Evolutionary conservation across 2,888 invertebrate genomes (phyloP), one percentile per base, ranked within the genome.

Genomic region (Caenorhabditis virilis): DNA sequence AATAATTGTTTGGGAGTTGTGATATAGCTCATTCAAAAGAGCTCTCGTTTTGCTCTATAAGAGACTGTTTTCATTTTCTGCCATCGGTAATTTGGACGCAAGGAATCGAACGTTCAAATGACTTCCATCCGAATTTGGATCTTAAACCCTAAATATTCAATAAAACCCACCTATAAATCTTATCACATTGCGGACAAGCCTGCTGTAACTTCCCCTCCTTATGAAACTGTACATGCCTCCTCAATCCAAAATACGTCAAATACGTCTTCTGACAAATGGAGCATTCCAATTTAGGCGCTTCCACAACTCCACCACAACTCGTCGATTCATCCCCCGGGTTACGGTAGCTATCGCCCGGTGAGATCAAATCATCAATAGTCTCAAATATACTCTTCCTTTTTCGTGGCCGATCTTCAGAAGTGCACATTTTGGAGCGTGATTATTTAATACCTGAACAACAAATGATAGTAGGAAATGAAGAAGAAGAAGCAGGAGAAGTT

Each of bases 151-250:
- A n/a, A n/a, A n/a, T n/a, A n/a, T n/a, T n/a, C n/a, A n/a, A n/a
- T n/a, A n/a, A 18, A 20, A 27, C 72, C 52, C 33, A 73, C 73
- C 60, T 68, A 52, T 73, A 73, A 4, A 59, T 51, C 39, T 73
- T 73, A 1, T 56, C 53, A 46, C 73, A 73, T 5, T 70, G 65
- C 1, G 70, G 70, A 60, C 73, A 73, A 18, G 25, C 57, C 43
- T 73, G 73, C 41, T 69, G 65, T 1, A 72, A 47, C 16, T 68
- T 64, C 3, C 72, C 72, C 16, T 73, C 73, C 15, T 62, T 52
- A 46, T 73, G 73, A 36, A 62, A 65, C 27, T 70, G 67, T 11
- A 69, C 22, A 54, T 73, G 73, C 27, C 69, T 42, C 22, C 69
- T 49, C 5, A 73, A 53, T 13, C 73, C 73, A 38, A 71, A 69